Conservation (phyloP, 2,888 invertebrate genomes). For the Drosophila demipolita region DNA sequence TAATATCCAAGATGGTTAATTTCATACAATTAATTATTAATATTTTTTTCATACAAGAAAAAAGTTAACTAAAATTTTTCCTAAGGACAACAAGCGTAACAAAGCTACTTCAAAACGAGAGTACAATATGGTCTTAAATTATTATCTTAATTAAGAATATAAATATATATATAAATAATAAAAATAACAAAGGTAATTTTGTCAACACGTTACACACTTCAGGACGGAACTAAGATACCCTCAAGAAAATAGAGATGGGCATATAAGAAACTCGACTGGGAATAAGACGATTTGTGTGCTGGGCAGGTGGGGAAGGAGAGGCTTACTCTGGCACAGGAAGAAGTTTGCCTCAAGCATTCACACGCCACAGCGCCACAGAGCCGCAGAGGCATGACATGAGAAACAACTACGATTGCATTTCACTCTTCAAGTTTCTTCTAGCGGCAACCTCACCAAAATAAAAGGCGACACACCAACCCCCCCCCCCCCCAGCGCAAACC, state of each 20-base stretch:
- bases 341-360: constrained; percentile 77
- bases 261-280: constrained; percentile 64
- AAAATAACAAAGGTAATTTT: neutral
- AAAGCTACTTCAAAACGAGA: neutral
- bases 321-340: constrained; percentile 30
- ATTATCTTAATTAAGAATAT: neutral
- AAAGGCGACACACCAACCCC: constrained; percentile 7
- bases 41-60: too few relatives aligned
- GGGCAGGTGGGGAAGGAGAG: neutral
- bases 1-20: neutral
- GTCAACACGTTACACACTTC: neutral
- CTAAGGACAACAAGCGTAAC: neutral
- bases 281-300: constrained; percentile 69
- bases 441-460: constrained; percentile 2
- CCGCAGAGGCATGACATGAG: constrained; percentile 66
- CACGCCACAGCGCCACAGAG: constrained; percentile 72
- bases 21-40: too few relatives aligned
- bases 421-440: constrained; percentile 59
- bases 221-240: neutral
- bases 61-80: neutral
- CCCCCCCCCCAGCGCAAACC: neutral
- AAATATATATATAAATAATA: neutral
- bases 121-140: neutral
- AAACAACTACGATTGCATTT: constrained; percentile 74
- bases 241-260: constrained; percentile 25